Base-by-base conservation (phyloP, 2,797 vertebrate species). In the Alca torda region DNA sequence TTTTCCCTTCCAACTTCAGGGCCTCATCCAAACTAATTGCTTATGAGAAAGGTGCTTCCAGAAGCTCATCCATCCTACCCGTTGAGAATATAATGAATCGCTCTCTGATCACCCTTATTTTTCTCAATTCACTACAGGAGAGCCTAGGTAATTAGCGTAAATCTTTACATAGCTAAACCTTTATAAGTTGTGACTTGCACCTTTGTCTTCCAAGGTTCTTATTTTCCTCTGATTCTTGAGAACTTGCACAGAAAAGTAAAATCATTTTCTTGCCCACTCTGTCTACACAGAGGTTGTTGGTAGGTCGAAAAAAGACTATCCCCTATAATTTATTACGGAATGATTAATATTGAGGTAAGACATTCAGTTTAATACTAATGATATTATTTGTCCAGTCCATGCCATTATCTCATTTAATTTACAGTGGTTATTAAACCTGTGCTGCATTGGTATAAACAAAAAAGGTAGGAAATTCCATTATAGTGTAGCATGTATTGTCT, bases 401-500 rank as follows among this genome's bases (percentile, higher is more conserved):
- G 54, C 78, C 73, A 82, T 95, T 95, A 74, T 75, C 69, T 93
- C 90, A 91, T 93, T 95, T 95, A 93, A 94, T 96, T 96, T 92
- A 80, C 82, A 79, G 50, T 20, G 17, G 14, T 91, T 96, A 94
- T 95, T 94, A 96, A 96, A 95, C 74, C 74, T 68, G 37, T 60
- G 57, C 60, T 87, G 64, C 69, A 9, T 3, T 80, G 53, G 20
- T 80, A 89, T 75, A 96, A 96, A 95, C 87, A 93, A 79, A 92
- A 88, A 96, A 87, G 60, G 77, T 90, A 94, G 85, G 63, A 93
- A 93, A 94, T 84, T 94, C 95, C 85, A 92, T 96, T 94, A 92
- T 4, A 54, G 24, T 21, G 45, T 35, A 57, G 56, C 28, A 8
- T 68, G 91, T 80, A 93, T 94, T 96, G 87, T 87, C 63, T 91